Conservation (phyloP, 2,797 vertebrate species). For the Picus viridis region DNA sequence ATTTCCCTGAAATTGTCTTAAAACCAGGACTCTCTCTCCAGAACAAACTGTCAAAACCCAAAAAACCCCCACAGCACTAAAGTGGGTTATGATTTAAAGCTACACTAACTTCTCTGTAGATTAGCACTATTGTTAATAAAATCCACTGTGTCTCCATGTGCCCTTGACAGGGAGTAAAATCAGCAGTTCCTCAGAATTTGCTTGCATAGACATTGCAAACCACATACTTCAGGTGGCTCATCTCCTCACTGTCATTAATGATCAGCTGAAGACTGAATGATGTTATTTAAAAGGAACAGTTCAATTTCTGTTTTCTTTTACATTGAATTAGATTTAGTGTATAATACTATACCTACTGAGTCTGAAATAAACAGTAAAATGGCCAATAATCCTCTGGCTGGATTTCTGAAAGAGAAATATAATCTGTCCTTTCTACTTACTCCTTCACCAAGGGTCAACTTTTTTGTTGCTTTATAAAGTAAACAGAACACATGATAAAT, state of each 20-base stretch:
- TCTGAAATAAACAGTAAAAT: not conserved
- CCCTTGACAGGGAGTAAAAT: not conserved
- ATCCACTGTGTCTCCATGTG: not conserved
- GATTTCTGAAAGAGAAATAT: not conserved
- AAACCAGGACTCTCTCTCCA: not conserved
- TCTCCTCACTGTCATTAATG: not conserved
- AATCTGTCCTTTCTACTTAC: not conserved
- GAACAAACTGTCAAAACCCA: not conserved
- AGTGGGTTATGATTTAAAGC: not conserved
- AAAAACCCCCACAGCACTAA: not conserved
- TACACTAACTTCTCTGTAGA: not conserved
- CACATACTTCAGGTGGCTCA: not conserved
- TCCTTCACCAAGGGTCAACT: fast-evolving
- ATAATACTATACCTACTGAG: not conserved
- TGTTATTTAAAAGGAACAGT: not conserved
- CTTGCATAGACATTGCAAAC: not conserved
- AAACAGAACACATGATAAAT: not conserved
- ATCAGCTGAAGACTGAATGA: not conserved
- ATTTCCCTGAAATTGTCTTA: not conserved
- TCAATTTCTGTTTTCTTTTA: not conserved
- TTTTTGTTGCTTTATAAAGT: not conserved
- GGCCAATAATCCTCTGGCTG: not conserved
- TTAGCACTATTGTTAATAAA: not conserved
- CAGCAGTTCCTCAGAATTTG: not conserved
- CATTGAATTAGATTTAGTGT: not conserved